Conservation (phyloP, 2,888 invertebrate species). For the Caenorhabditis japonica region DNA sequence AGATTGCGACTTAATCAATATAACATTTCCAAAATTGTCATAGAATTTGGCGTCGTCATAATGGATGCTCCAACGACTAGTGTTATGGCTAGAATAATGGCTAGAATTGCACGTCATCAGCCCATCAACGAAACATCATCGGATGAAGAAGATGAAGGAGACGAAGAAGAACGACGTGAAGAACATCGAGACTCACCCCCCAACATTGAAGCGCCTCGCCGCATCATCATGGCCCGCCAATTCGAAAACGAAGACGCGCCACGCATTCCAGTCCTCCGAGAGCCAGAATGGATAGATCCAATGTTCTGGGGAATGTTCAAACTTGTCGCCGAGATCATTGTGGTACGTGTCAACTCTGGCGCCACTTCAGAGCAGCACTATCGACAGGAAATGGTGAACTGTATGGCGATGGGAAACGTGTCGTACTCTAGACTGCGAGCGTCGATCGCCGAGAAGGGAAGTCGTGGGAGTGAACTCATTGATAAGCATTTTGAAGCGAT, state of each 20-base stretch:
- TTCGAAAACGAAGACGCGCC: constrained; percentile 21
- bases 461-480: constrained; percentile 46
- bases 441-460: constrained; percentile 63
- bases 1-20: neutral
- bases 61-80: no score
- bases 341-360: constrained; percentile 58
- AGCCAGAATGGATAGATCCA: constrained; percentile 47
- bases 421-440: constrained; percentile 61
- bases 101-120: neutral
- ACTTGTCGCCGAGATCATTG: constrained; percentile 65
- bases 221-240: neutral
- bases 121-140: neutral
- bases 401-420: constrained; percentile 45
- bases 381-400: constrained; percentile 41
- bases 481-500: constrained; percentile 58
- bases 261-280: constrained; percentile 8
- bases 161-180: neutral
- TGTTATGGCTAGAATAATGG: no score
- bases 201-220: neutral
- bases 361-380: constrained; percentile 43
- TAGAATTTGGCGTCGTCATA: neutral
- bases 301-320: constrained; percentile 55
- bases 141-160: neutral
- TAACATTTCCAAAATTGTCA: neutral
- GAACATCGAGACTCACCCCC: neutral